Percentiles rank a stretch among this genome's conserved stretches.
These are phyloP conservation scores for Heterodera schachtii DNA, from an alignment of 1,140 invertebrate species.

Conservation along the genomic window DNA sequence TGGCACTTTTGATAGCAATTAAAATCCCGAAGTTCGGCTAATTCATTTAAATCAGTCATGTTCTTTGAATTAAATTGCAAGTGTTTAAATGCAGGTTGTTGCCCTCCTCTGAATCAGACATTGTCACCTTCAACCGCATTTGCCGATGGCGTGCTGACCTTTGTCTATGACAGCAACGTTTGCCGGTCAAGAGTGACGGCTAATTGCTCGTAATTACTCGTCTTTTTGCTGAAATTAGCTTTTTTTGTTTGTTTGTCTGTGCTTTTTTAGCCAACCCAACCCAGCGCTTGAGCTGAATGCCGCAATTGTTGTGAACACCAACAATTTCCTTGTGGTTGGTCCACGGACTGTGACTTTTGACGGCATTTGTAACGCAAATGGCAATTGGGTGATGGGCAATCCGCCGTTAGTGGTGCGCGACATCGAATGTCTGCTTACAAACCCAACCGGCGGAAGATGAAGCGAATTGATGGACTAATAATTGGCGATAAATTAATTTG, in stretches of 20 bases:
- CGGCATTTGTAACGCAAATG: constrained; percentile 7
- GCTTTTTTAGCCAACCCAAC: constrained; percentile 21
- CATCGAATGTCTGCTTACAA: constrained; percentile 31
- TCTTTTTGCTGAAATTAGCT: not conserved
- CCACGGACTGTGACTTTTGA: constrained; percentile 22
- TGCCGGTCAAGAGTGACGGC: constrained; percentile 17
- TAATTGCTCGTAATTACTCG: constrained; percentile 25
- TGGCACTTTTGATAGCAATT: too few relatives aligned
- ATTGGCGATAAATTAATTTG: too few relatives aligned
- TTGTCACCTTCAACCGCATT: constrained; percentile 9
- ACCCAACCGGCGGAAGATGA: constrained; percentile 18
- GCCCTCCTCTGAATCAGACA: constrained; percentile 22
- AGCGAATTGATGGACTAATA: too few relatives aligned
- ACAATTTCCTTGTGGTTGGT: constrained; percentile 25
- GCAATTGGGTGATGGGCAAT: constrained; percentile 22
- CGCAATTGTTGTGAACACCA: constrained; percentile 28
- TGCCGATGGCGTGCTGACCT: constrained; percentile 26
- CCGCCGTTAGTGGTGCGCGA: constrained; percentile 21
- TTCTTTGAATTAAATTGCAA: not conserved
- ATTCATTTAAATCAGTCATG: too few relatives aligned
- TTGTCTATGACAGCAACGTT: constrained; percentile 29
- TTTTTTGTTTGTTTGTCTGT: not conserved
- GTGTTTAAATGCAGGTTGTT: constrained; percentile 19
- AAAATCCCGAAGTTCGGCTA: too few relatives aligned
- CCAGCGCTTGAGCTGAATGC: constrained; percentile 25